phyloP scores from a whole-genome alignment of 2,113 vertebrate genomes.

The Clarias batrachus region DNA sequence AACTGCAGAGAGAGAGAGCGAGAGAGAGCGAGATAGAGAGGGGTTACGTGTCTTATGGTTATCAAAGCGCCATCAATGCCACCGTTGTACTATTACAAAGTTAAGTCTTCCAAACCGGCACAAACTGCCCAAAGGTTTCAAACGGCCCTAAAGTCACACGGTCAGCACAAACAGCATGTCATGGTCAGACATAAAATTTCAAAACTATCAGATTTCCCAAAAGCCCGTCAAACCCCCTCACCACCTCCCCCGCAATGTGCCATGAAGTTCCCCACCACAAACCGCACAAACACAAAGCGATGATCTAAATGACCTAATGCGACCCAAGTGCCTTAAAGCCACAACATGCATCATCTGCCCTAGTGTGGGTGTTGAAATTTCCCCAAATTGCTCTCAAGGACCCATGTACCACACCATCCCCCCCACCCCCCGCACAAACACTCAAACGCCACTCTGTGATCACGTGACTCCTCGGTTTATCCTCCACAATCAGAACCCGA shows the following conservation, averaged over 20 bases:
- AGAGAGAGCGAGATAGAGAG: not conserved
- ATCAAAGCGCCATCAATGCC: not conserved
- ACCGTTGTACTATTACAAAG: not conserved
- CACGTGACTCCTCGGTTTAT: not conserved
- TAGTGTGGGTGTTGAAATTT: not conserved
- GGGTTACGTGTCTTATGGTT: not conserved
- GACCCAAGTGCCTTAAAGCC: not conserved
- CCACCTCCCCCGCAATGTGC: not conserved
- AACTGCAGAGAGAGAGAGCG: conserved; percentile 65
- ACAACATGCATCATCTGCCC: not conserved
- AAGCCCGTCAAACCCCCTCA: not conserved
- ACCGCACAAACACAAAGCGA: not conserved
- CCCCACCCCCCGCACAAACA: too few species aligned
- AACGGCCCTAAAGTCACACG: not conserved
- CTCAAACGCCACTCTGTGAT: not conserved
- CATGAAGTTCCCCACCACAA: not conserved
- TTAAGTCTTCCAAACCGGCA: not conserved
- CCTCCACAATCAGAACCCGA: not conserved
- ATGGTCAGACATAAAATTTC: not conserved
- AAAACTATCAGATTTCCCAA: not conserved
- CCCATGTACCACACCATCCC: not conserved
- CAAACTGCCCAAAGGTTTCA: not conserved
- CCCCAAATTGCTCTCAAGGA: not conserved
- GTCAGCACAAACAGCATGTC: not conserved
- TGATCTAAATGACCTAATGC: not conserved